These are phyloP conservation scores for Phoenicopterus ruber DNA, from an alignment of 2,113 vertebrate species.

Conservation along the genomic window DNA sequence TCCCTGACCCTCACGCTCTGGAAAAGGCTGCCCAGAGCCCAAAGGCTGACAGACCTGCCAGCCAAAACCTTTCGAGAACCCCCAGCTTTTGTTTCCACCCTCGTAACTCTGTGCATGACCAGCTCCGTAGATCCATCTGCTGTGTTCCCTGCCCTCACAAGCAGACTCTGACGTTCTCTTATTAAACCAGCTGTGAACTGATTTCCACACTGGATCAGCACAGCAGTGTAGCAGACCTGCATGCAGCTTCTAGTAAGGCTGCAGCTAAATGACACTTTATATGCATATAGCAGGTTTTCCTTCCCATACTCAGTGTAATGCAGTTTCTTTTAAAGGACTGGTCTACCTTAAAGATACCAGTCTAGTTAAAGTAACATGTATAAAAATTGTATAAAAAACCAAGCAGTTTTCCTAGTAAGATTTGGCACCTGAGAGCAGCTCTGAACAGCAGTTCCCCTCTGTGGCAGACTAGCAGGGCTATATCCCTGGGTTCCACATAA, in stretches of 20 bases:
- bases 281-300: not conserved
- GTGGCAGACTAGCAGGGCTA: not conserved
- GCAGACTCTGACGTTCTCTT: not conserved
- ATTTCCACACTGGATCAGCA: not conserved
- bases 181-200: not conserved
- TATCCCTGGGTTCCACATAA: not conserved
- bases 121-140: not conserved
- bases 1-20: fast-evolving
- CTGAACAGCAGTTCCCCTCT: not conserved
- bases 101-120: not conserved
- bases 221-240: not conserved
- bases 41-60: not conserved
- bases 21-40: not conserved
- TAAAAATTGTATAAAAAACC: not conserved
- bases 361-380: not conserved
- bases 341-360: not conserved
- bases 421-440: not conserved
- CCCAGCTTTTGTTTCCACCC: not conserved
- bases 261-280: not conserved
- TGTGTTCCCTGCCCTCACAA: not conserved
- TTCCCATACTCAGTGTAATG: not conserved
- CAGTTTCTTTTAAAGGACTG: not conserved
- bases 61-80: not conserved
- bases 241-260: not conserved
- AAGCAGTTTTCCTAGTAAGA: not conserved